A percentile compares a stretch with the other conserved stretches of the same genome.
Evolutionary conservation across 2,888 invertebrate species (phyloP).

Genomic region (Nycteola revayana): DNA sequence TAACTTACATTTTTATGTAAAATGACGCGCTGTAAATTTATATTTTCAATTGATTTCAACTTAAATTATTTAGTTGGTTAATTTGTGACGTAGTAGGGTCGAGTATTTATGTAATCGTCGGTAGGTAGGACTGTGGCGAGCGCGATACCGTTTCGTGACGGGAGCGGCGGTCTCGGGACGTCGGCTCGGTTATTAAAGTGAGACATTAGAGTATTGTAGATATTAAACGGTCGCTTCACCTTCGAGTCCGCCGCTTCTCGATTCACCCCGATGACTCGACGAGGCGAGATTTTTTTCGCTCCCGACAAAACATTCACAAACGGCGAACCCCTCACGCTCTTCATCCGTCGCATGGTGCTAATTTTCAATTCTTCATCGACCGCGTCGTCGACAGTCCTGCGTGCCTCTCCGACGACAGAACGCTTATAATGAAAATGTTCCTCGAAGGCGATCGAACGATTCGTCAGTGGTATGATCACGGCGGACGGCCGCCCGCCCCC

Average conservation of each 20-base stretch:
- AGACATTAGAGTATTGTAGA: background rate
- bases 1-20: conserved; percentile 16
- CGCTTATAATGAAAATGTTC: conserved; percentile 37
- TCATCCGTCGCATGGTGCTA: conserved; percentile 38
- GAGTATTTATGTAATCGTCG: conserved; percentile 23
- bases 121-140: conserved; percentile 23
- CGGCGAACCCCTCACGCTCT: conserved; percentile 13
- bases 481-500: background rate
- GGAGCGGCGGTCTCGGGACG: too few relatives aligned
- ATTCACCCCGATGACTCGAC: too few relatives aligned
- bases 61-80: conserved; percentile 32
- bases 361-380: conserved; percentile 32
- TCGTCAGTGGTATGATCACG: conserved; percentile 16
- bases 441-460: conserved; percentile 30
- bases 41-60: conserved; percentile 25
- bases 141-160: background rate
- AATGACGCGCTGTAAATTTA: conserved; percentile 18
- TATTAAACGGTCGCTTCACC: too few relatives aligned
- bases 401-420: conserved; percentile 23
- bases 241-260: too few relatives aligned
- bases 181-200: too few relatives aligned
- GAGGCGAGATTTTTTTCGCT: too few relatives aligned
- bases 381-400: conserved; percentile 18
- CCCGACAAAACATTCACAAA: too few relatives aligned
- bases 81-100: conserved; percentile 21